Evolutionary conservation across 2,797 vertebrate genomes (phyloP).

Genomic region (Caiman crocodilus): DNA sequence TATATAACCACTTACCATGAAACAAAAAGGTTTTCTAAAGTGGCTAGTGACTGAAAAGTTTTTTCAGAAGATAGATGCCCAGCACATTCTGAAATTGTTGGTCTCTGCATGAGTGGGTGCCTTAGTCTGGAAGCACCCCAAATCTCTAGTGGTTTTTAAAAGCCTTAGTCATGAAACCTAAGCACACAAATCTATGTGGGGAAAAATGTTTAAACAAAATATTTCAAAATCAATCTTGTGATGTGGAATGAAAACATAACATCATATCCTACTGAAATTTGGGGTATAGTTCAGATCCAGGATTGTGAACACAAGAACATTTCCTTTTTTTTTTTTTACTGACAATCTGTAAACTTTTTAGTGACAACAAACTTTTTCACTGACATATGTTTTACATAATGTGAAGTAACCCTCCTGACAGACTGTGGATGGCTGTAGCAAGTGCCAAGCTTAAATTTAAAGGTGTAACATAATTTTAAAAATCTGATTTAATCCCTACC

Average conservation of each 20-base stretch:
- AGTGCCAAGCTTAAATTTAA: no score
- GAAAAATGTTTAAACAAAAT: neutral
- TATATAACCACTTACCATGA: neutral
- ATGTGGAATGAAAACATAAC: neutral
- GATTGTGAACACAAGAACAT: no score
- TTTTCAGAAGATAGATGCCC: accelerated
- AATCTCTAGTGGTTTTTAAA: neutral
- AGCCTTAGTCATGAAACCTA: neutral
- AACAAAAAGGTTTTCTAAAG: neutral
- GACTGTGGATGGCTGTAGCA: no score
- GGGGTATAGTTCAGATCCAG: neutral
- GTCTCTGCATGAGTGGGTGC: neutral
- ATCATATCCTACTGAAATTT: neutral
- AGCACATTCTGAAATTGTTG: neutral
- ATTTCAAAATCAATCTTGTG: neutral
- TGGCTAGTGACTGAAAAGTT: neutral
- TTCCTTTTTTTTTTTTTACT: no score
- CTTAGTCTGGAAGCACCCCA: neutral
- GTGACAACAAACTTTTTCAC: no score
- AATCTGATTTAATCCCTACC: no score
- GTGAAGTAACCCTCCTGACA: no score
- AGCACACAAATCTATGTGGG: neutral
- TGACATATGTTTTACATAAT: no score
- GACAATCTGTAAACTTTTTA: no score
- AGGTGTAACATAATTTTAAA: no score